A percentile compares a stretch with the other conserved stretches of the same genome.
These are phyloP conservation scores for Brenthis hecate DNA, from an alignment of 2,888 invertebrate species.

Conservation along the genomic window DNA sequence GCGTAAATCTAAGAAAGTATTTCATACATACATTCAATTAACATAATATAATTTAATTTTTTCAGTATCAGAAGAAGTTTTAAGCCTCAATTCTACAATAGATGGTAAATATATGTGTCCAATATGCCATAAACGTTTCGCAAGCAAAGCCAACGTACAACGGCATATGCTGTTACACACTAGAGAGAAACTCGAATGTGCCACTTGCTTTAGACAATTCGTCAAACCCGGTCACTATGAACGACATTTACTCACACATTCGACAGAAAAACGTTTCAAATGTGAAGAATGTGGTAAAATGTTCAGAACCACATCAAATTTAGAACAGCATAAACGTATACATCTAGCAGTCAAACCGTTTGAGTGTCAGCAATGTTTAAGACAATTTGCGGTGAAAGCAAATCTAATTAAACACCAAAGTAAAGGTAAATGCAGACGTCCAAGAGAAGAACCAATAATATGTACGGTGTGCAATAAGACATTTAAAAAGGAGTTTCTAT, in stretches of 20 bases:
- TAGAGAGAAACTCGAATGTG: constrained; percentile 50
- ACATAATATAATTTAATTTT: constrained; percentile 10
- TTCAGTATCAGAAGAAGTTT: constrained; percentile 39
- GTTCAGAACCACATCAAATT: constrained; percentile 52
- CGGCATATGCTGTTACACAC: constrained; percentile 42
- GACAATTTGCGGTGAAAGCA: constrained; percentile 45
- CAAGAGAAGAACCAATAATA: constrained; percentile 33
- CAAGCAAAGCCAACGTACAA: constrained; percentile 41
- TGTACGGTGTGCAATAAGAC: constrained; percentile 48
- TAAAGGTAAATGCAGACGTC: constrained; percentile 39
- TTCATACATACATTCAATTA: background rate
- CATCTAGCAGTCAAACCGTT: constrained; percentile 48
- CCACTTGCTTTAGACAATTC: constrained; percentile 59
- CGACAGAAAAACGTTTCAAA: constrained; percentile 36
- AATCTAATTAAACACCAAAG: constrained; percentile 46
- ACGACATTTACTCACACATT: constrained; percentile 43
- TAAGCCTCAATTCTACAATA: constrained; percentile 33
- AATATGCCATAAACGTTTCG: constrained; percentile 43
- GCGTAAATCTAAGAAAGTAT: no score
- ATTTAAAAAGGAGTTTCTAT: constrained; percentile 45
- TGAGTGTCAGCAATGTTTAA: constrained; percentile 45
- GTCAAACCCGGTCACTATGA: constrained; percentile 35
- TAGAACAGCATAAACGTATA: constrained; percentile 51
- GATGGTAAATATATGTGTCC: constrained; percentile 44
- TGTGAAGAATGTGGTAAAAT: constrained; percentile 52